These are phyloP conservation scores for Vulpes lagopus DNA, from an alignment of 2,113 vertebrate genomes.

Conservation along the genomic window DNA sequence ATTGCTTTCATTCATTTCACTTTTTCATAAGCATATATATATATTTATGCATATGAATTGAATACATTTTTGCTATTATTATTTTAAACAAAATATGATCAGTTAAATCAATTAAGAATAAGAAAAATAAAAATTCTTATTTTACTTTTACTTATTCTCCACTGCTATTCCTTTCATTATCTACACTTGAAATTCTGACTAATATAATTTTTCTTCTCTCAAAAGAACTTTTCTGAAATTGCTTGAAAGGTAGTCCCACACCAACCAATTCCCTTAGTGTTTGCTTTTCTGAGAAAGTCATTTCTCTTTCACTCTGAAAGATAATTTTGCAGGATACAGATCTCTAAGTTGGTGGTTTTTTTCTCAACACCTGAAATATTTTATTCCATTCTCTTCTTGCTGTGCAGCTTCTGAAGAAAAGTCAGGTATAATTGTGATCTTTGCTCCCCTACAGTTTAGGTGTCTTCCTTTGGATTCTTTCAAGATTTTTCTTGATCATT, in stretches of 20 bases:
- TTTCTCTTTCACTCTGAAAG: neutral
- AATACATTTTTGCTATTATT: neutral
- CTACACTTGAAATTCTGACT: neutral
- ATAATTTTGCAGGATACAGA: neutral
- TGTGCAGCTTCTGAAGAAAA: neutral
- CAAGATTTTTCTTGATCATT: neutral
- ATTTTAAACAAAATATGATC: neutral
- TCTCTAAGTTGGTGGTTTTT: neutral
- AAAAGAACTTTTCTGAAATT: neutral
- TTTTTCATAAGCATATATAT: neutral
- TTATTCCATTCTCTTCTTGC: neutral
- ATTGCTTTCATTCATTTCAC: neutral
- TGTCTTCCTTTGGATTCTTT: neutral
- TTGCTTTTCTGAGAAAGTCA: neutral
- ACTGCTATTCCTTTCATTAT: neutral
- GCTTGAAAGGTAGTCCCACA: neutral
- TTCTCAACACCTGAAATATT: neutral
- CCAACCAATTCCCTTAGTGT: neutral
- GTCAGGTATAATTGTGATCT: neutral
- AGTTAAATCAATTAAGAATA: neutral
- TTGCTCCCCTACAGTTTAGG: neutral
- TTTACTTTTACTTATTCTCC: neutral
- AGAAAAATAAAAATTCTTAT: neutral
- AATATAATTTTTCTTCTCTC: neutral
- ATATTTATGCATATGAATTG: neutral